phyloP scores from a whole-genome alignment of 2,113 vertebrate genomes.

The Panthera uncia region DNA sequence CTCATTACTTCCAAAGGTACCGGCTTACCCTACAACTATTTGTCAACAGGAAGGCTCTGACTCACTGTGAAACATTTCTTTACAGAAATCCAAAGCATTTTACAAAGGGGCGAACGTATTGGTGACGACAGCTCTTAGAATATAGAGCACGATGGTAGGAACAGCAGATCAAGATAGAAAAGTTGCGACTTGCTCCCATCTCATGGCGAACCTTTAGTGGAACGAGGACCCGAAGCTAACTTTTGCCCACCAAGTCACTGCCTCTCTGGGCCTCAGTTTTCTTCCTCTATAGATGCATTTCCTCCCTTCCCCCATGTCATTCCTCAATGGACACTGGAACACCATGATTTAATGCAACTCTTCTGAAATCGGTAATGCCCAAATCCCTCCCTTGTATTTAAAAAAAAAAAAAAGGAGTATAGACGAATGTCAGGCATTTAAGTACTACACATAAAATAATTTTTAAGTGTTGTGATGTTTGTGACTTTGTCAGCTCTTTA shows the following conservation, averaged over 20 bases:
- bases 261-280: background rate
- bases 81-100: background rate
- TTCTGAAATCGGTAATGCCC: background rate
- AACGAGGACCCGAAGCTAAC: background rate
- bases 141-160: background rate
- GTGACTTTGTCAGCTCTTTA: background rate
- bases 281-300: background rate
- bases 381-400: background rate
- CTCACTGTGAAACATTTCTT: background rate
- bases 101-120: background rate
- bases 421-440: background rate
- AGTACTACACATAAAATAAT: background rate
- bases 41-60: background rate
- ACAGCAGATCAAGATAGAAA: background rate
- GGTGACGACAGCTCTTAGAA: background rate
- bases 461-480: conserved; percentile 24
- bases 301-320: background rate
- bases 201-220: background rate
- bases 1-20: background rate
- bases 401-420: background rate
- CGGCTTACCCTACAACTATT: background rate
- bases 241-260: background rate
- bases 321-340: background rate
- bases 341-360: background rate
- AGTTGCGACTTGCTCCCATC: background rate